Base-by-base conservation (phyloP, 2,797 vertebrate species). In the Aselliscus stoliczkanus region DNA sequence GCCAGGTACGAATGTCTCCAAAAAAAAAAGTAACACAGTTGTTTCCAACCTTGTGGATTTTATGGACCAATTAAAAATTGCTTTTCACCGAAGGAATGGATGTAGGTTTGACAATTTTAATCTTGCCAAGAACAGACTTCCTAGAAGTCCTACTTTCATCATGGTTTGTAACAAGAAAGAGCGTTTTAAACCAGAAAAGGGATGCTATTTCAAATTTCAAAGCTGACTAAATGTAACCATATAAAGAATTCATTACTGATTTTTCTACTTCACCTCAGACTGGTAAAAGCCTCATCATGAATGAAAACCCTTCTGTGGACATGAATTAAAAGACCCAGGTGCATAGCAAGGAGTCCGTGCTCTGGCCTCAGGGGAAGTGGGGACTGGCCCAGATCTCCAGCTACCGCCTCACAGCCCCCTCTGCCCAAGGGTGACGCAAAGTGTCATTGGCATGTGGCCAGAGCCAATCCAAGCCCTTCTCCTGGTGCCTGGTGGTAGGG, bases 61-160 rank as follows among this genome's bases (percentile, higher is more conserved):
- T 75, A 92, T 42, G 82, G 79, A 37, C 62, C 85, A 75, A 56
- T 65, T 75, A 64, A 90, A 56, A 93, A 65, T 58, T 77, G 34
- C 25, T 79, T 70, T 67, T 81, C 60, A 69, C n/a, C 50, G 88
- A 93, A 65, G n/a, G 27, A 18, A 56, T 70, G 42, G 76, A 58
- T 27, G n/a, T 47, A 81, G 29, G 39, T 60, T 80, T 80, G 80
- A 56, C 21, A 65, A 39, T 87, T 93, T 62, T 69, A 60, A 50
- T 79, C 94, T 92, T 72, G 11, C 80, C 65, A 87, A 58, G n/a
- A 87, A 90, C 75, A 69, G 69, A 21, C 52, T 91, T 96, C 44
- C 60, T 52, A 70, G 82, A 93, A 84, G 39, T 52, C 50, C 37
- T 82, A 10, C n/a, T 87, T 86, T 89, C 44, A 79, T 75, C 42